These are phyloP conservation scores for Pelobates fuscus DNA, from an alignment of 2,113 vertebrate species.

Conservation along the genomic window DNA sequence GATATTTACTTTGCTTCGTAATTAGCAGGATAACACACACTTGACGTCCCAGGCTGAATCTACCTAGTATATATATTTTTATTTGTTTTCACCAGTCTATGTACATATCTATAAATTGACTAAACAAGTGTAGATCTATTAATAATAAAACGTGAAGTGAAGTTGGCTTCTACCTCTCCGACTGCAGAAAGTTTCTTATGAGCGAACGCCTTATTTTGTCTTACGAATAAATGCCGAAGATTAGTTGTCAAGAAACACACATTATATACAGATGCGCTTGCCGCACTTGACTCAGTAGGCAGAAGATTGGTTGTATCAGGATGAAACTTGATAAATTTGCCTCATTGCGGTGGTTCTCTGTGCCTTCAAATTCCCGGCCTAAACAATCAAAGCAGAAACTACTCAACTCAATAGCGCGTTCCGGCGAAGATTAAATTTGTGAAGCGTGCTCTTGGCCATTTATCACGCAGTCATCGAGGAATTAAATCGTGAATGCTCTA, in stretches of 20 bases:
- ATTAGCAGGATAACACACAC: too few species aligned
- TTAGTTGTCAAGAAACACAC: neutral
- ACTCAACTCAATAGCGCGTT: constrained; percentile 53
- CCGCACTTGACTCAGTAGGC: neutral
- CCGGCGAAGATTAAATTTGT: constrained; percentile 53
- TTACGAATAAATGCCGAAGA: neutral
- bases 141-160: too few species aligned
- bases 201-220: neutral
- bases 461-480: constrained; percentile 52
- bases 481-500: constrained; percentile 21
- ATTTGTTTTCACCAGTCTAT: too few species aligned
- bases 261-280: neutral
- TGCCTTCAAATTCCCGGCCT: constrained; percentile 51
- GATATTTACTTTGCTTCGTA: too few species aligned
- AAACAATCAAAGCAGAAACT: constrained; percentile 51
- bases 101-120: too few species aligned
- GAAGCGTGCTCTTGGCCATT: constrained; percentile 52
- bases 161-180: too few species aligned
- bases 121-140: too few species aligned
- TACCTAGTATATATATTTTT: too few species aligned
- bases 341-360: constrained; percentile 59
- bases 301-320: neutral
- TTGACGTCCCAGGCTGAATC: too few species aligned
- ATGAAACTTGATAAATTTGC: constrained; percentile 54
- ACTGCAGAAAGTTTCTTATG: too few species aligned